Evolutionary conservation across 2,888 invertebrate genomes (phyloP).

Genomic region (Dromius quadrimaculatus): DNA sequence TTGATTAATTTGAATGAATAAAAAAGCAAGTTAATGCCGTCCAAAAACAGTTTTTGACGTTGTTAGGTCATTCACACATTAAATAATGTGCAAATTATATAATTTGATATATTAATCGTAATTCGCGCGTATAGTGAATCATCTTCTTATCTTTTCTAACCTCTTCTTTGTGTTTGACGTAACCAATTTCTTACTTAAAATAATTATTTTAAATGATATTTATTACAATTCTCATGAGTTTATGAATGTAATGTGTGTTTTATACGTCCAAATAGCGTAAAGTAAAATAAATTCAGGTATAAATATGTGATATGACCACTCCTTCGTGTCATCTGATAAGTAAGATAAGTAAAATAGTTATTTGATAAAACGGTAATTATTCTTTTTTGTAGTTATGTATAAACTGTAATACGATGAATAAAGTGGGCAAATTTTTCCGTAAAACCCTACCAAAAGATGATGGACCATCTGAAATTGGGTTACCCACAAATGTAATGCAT

Average conservation of each 20-base stretch:
- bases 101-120: background rate
- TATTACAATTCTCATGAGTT: background rate
- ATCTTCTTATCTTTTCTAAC: background rate
- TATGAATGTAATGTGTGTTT: background rate
- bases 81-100: too few species aligned
- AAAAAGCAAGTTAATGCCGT: too few species aligned
- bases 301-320: constrained; percentile 43
- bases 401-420: constrained; percentile 53
- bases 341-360: constrained; percentile 45
- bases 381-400: constrained; percentile 20
- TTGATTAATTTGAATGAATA: too few species aligned
- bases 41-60: too few species aligned
- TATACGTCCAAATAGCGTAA: background rate
- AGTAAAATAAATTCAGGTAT: constrained; percentile 6
- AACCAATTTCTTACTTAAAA: constrained; percentile 9
- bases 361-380: constrained; percentile 25
- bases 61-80: too few species aligned
- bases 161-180: constrained; percentile 21
- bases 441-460: constrained; percentile 65
- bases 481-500: constrained; percentile 87
- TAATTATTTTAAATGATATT: constrained; percentile 12
- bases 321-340: constrained; percentile 49
- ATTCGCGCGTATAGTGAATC: constrained; percentile 20
- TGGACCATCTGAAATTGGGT: constrained; percentile 78
- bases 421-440: constrained; percentile 55